These are phyloP conservation scores for Heliconius ethilla DNA, from an alignment of 2,888 invertebrate genomes.

Conservation along the genomic window DNA sequence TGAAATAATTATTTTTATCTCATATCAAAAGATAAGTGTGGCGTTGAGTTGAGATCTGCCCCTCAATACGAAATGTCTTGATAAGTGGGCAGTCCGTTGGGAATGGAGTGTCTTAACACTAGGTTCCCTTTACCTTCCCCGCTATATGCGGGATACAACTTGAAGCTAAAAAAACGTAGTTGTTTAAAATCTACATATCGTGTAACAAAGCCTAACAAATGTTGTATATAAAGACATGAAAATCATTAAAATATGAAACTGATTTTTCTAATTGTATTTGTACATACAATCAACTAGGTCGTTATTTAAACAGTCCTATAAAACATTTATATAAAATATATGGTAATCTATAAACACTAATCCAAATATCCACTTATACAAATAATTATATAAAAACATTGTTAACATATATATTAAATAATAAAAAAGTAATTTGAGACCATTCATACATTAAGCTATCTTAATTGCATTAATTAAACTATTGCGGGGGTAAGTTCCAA, in stretches of 20 bases:
- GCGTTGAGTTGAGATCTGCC: background rate
- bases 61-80: background rate
- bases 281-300: background rate
- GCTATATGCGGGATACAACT: no score
- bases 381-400: background rate
- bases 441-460: slow-evolving; percentile 24
- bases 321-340: background rate
- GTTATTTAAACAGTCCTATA: background rate
- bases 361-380: background rate
- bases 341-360: background rate
- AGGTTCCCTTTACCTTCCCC: no score
- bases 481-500: slow-evolving; percentile 73
- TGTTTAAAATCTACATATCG: background rate
- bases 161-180: no score
- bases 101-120: no score
- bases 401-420: background rate
- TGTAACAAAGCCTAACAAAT: background rate
- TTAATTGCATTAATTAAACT: slow-evolving; percentile 39
- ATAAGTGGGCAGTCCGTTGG: no score
- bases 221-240: background rate
- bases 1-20: background rate
- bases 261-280: background rate
- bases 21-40: background rate
- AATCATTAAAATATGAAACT: background rate
- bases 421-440: slow-evolving; percentile 6